Evolutionary conservation across 1,140 invertebrate genomes (phyloP), one percentile per base, ranked within the genome.

Genomic region (Zeugodacus cucurbitae): DNA sequence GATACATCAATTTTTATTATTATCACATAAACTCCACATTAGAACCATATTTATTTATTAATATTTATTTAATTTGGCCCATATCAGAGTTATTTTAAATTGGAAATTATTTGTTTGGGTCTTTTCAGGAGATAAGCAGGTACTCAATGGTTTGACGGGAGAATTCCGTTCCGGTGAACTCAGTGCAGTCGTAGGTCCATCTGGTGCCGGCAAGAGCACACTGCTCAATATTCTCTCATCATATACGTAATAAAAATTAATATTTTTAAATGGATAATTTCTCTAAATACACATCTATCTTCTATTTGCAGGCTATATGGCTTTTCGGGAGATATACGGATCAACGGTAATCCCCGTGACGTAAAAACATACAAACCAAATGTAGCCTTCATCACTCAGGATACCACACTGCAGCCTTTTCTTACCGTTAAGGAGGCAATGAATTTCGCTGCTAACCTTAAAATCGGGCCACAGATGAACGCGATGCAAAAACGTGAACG

Each of bases 351-450:
- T 26, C 93, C 95, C 8, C 94, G 98, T 62, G 96, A 97, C 92
- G 95, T 95, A 41, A 95, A 96, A 67, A 95, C 96, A 88, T 99
- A 98, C 92, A 95, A 97, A 57, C 96, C 97, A 91, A 95, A 97
- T 89, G 97, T 97, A 0, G 97, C 97, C 88, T 99, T 98, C 91
- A 98, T 99, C 88, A 97, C 98, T 94, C 98, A 99, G 93, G 96
- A 98, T 90, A 97, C 98, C 90, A 95, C 96, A 90, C 94, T 99
- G 8, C 96, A 98, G 88, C 96, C 97, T 0, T 95, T 97, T 90
- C 94, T 99, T 2, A 97, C 97, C 0, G 97, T 98, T 0, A 94
- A 96, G 48, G 98, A 99, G 94, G 96, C 97, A 4, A 97, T 99
- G 95, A 94, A 95, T 88, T 96, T 97, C 86, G 97, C 98, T 3